Conservation (phyloP, 1,140 invertebrate genomes). For the Eubasilissa regina region DNA sequence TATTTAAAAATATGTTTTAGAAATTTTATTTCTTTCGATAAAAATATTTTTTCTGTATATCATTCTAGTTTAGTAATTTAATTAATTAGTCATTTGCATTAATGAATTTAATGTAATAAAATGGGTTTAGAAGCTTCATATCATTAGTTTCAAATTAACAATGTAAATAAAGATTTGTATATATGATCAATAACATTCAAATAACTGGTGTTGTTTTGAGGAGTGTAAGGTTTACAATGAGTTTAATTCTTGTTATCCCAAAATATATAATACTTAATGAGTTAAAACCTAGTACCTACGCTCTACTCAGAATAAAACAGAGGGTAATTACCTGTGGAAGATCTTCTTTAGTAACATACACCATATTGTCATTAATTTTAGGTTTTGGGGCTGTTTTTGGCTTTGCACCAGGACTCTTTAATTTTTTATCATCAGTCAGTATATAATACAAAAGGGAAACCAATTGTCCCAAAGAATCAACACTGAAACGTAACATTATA, state of each 20-base stretch:
- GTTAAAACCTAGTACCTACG: too few relatives aligned
- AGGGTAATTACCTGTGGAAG: slow-evolving; percentile 66
- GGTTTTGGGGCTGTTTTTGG: slow-evolving; percentile 72
- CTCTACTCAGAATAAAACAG: background rate
- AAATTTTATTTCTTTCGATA: too few relatives aligned
- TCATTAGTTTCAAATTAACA: too few relatives aligned
- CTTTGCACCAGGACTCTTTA: slow-evolving; percentile 63
- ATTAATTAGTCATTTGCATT: too few relatives aligned
- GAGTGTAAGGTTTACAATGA: background rate
- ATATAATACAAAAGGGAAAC: slow-evolving; percentile 69
- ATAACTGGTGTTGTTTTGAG: background rate
- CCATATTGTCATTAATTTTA: slow-evolving; percentile 68
- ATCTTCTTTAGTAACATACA: slow-evolving; percentile 70
- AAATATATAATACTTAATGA: too few relatives aligned
- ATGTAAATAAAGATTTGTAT: too few relatives aligned
- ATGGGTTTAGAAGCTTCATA: too few relatives aligned
- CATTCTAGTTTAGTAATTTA: too few relatives aligned
- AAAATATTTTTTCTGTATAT: too few relatives aligned
- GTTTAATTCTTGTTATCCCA: background rate
- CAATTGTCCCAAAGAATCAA: slow-evolving; percentile 68
- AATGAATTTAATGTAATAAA: too few relatives aligned
- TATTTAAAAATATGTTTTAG: too few relatives aligned
- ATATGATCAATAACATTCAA: background rate
- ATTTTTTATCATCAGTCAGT: slow-evolving; percentile 68
- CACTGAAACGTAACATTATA: slow-evolving; percentile 60